Conservation (phyloP, 2,113 vertebrate species). For the Ptyas mucosa region DNA sequence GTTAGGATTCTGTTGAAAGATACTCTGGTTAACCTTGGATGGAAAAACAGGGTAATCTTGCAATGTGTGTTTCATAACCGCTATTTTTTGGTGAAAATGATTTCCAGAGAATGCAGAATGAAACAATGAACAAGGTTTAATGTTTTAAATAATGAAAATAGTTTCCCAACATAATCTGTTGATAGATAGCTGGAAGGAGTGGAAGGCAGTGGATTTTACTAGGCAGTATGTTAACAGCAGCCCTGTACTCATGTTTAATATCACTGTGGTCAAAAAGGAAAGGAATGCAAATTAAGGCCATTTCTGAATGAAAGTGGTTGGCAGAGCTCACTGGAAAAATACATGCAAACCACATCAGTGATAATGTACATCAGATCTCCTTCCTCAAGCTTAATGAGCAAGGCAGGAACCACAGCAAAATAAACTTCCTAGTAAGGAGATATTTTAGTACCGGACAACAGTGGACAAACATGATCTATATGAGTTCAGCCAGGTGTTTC, state of each 20-base stretch:
- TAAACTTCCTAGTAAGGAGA: slow-evolving; percentile 63
- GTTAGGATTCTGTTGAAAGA: background rate
- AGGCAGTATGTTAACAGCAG: background rate
- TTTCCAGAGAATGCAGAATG: background rate
- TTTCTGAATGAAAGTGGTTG: slow-evolving; percentile 67
- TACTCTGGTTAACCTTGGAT: background rate
- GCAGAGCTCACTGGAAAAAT: slow-evolving; percentile 51
- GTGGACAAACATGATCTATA: slow-evolving; percentile 51
- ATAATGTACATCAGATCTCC: slow-evolving; percentile 54
- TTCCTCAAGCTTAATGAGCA: slow-evolving; percentile 58
- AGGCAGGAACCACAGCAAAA: slow-evolving; percentile 63
- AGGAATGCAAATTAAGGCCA: slow-evolving; percentile 54
- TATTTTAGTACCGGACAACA: slow-evolving; percentile 49
- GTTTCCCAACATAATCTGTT: background rate
- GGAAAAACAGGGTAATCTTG: background rate
- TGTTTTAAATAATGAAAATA: background rate
- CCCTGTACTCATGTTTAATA: slow-evolving; percentile 52
- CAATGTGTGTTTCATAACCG: background rate
- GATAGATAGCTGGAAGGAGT: background rate
- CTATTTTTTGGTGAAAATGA: background rate
- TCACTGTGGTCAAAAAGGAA: slow-evolving; percentile 51
- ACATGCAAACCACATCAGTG: slow-evolving; percentile 65
- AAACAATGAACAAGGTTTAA: background rate
- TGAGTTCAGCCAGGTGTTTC: slow-evolving; percentile 21
- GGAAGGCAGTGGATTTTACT: background rate